phyloP scores from a whole-genome alignment of 2,797 vertebrate species.

The Tauraco hartlaubi region DNA sequence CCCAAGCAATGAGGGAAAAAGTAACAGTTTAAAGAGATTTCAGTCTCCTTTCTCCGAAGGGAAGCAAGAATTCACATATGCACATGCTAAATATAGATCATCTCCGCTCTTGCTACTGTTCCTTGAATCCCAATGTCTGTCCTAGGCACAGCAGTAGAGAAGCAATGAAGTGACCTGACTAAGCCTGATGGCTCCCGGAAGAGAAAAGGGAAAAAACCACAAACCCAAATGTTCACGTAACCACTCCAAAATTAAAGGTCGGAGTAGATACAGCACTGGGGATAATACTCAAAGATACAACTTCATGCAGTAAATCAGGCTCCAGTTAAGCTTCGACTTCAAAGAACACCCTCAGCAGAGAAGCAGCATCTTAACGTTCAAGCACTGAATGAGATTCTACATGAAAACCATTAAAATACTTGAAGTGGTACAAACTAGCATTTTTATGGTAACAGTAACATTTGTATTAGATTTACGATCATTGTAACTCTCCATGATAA shows the following conservation, averaged over 20 bases:
- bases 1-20: not conserved
- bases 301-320: not conserved
- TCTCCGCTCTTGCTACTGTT: not conserved
- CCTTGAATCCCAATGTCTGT: not conserved
- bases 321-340: not conserved
- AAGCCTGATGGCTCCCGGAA: not conserved
- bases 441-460: not conserved
- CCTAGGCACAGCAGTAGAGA: not conserved
- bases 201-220: not conserved
- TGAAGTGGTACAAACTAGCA: not conserved
- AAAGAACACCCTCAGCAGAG: not conserved
- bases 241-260: not conserved
- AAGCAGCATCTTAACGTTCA: not conserved
- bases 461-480: not conserved
- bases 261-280: not conserved
- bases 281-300: not conserved
- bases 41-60: not conserved
- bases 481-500: not conserved
- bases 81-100: not conserved
- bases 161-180: not conserved
- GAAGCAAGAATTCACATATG: not conserved
- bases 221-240: not conserved
- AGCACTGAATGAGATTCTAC: not conserved
- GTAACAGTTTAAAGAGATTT: conserved; percentile 3
- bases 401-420: not conserved